Evolutionary conservation across 2,888 invertebrate species (phyloP).

Genomic region (Polymixis flavicincta): DNA sequence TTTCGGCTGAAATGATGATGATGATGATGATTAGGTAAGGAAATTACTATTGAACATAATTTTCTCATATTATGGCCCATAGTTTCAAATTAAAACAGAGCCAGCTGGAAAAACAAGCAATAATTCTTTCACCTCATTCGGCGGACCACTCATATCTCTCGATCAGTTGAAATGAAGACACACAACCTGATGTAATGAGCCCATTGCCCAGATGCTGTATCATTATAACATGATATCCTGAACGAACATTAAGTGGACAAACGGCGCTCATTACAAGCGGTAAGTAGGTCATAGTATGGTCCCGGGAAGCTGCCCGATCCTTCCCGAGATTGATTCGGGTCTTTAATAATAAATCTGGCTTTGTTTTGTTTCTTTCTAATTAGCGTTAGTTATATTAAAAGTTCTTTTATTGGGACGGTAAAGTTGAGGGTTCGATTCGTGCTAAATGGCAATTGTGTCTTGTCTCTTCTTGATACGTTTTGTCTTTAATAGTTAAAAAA

Average conservation of each 20-base stretch:
- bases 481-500: too few relatives aligned
- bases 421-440: conserved; percentile 19
- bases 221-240: conserved; percentile 85
- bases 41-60: too few relatives aligned
- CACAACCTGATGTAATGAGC: conserved; percentile 80
- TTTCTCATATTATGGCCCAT: not conserved
- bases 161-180: conserved; percentile 83
- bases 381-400: conserved; percentile 57
- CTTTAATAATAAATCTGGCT: conserved; percentile 61
- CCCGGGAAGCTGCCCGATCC: conserved; percentile 35
- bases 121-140: conserved; percentile 21
- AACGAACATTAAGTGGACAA: conserved; percentile 85
- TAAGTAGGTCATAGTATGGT: conserved; percentile 65
- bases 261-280: conserved; percentile 83
- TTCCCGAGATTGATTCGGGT: conserved; percentile 56
- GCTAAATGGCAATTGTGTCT: conserved; percentile 21
- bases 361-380: conserved; percentile 58
- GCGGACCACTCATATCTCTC: conserved; percentile 77
- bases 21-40: too few relatives aligned
- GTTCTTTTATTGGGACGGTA: conserved; percentile 41
- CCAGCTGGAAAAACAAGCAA: conserved; percentile 1
- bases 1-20: too few relatives aligned
- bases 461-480: not conserved
- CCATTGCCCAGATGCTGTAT: conserved; percentile 82
- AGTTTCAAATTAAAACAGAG: conserved; percentile 24